These are phyloP conservation scores for Acrossocheilus fasciatus DNA, from an alignment of 2,797 vertebrate species.

Conservation along the genomic window DNA sequence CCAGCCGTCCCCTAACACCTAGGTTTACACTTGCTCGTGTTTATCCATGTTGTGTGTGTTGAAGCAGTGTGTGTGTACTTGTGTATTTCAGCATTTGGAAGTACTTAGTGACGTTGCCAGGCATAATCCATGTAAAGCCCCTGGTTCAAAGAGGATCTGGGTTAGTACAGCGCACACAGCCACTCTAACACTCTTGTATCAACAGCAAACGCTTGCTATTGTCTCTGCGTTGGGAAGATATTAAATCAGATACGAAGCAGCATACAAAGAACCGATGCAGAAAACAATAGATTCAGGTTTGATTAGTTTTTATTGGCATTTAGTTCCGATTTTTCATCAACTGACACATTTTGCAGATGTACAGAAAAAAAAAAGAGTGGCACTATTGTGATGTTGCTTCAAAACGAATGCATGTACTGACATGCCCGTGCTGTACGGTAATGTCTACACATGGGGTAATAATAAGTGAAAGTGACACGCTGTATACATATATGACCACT, in stretches of 20 bases:
- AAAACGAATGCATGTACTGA: conserved; percentile 58
- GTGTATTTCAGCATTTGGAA: conserved; percentile 42
- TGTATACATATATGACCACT: conserved; percentile 31
- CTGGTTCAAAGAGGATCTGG: conserved; percentile 52
- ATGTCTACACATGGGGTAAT: conserved; percentile 28
- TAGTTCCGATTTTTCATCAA: conserved; percentile 77
- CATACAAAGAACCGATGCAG: neutral
- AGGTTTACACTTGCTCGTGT: conserved; percentile 15
- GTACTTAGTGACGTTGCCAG: conserved; percentile 50
- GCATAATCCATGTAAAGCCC: conserved; percentile 51
- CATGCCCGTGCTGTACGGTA: conserved; percentile 17
- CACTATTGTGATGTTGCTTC: conserved; percentile 89
- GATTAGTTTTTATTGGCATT: conserved; percentile 77
- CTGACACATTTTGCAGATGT: conserved; percentile 78
- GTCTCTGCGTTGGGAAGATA: neutral
- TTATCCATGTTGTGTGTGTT: conserved; percentile 7
- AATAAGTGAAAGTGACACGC: conserved; percentile 28
- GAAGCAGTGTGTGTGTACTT: conserved; percentile 39
- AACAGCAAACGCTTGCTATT: conserved; percentile 7
- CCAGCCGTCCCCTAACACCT: conserved; percentile 1
- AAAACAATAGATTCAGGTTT: conserved; percentile 2
- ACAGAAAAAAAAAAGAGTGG: conserved; percentile 88
- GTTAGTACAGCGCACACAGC: conserved; percentile 17
- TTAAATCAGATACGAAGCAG: conserved; percentile 3
- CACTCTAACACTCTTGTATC: conserved; percentile 38